These are phyloP conservation scores for Synanthedon formicaeformis DNA, from an alignment of 2,888 invertebrate species.

Conservation along the genomic window DNA sequence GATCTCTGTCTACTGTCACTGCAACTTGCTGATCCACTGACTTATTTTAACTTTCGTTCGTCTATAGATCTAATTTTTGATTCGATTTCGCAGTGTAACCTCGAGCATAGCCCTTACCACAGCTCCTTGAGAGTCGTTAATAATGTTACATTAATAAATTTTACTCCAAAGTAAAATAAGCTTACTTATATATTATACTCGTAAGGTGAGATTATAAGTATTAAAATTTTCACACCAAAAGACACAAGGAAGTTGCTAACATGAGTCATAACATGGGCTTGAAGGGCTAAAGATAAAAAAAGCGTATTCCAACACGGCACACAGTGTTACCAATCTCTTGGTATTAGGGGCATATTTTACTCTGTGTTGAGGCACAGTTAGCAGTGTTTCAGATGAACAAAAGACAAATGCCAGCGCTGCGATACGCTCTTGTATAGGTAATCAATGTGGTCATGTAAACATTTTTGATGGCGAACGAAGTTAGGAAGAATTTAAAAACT, in stretches of 20 bases:
- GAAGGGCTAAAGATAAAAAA: constrained; percentile 3
- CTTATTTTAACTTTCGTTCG: no score
- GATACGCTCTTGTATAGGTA: not conserved
- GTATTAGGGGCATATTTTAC: not conserved
- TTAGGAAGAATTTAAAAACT: no score
- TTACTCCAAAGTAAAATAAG: no score
- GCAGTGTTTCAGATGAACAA: not conserved
- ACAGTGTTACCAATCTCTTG: not conserved
- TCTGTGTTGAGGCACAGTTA: not conserved
- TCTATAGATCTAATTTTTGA: no score
- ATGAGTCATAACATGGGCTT: constrained; percentile 4
- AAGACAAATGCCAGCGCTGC: not conserved
- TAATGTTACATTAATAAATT: no score
- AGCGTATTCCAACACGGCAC: not conserved
- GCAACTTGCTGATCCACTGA: no score
- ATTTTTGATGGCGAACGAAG: not conserved
- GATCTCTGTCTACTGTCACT: no score
- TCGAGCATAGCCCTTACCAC: no score
- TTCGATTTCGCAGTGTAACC: no score
- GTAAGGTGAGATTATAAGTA: no score
- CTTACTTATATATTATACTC: no score
- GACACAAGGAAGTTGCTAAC: constrained; percentile 2
- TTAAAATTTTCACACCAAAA: not conserved
- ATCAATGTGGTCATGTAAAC: not conserved
- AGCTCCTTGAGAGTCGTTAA: no score